Conservation (phyloP, 2,888 invertebrate genomes). For the Coronaproctus castanopsis region DNA sequence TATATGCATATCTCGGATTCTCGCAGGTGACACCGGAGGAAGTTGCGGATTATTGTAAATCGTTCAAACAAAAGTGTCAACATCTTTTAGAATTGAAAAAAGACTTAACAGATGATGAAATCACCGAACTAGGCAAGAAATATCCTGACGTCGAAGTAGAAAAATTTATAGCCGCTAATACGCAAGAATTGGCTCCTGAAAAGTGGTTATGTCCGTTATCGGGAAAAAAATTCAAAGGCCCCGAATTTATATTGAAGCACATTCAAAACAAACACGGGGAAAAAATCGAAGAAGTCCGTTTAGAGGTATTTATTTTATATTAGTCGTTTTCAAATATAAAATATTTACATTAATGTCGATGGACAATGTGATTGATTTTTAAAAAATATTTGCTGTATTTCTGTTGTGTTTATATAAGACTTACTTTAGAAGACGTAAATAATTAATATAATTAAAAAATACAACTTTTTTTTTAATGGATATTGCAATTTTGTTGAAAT, state of each 20-base stretch:
- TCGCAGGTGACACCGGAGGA: conserved; percentile 30
- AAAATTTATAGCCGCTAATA: conserved; percentile 86
- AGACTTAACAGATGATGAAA: conserved; percentile 47
- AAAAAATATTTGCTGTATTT: background rate
- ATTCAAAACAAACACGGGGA: conserved; percentile 93
- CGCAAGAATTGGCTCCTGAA: conserved; percentile 89
- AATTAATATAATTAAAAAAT: no score
- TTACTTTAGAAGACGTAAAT: no score
- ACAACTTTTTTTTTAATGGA: no score
- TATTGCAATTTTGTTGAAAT: no score
- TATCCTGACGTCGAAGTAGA: conserved; percentile 59
- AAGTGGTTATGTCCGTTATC: conserved; percentile 98
- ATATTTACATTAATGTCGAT: background rate
- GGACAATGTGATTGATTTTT: background rate
- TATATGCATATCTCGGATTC: no score
- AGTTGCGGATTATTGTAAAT: conserved; percentile 49
- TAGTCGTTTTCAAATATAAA: background rate
- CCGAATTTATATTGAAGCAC: conserved; percentile 95
- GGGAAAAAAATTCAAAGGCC: conserved; percentile 96
- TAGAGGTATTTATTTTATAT: conserved; percentile 42
- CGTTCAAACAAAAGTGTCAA: conserved; percentile 78
- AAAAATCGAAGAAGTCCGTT: conserved; percentile 89
- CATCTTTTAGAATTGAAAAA: conserved; percentile 64
- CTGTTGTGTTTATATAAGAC: no score
- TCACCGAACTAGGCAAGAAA: conserved; percentile 66